Evolutionary conservation across 2,888 invertebrate genomes (phyloP), one percentile per base, ranked within the genome.

Genomic region (Leuctra nigra): DNA sequence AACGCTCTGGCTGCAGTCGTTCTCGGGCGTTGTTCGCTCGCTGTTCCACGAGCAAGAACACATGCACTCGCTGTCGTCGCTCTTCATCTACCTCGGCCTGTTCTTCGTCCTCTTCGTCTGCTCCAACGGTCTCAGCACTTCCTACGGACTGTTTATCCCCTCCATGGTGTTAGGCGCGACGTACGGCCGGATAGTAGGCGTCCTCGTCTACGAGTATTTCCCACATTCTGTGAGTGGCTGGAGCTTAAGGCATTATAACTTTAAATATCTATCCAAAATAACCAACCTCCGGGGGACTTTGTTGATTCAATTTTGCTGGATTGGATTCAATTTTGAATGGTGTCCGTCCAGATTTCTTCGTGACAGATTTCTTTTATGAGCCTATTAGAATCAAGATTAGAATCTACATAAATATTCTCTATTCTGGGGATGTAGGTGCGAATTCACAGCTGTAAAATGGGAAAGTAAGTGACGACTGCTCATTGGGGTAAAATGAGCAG

Each of bases 81-180:
- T 99, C 41, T 70, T 82, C 0, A 70, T 87, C 18, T 98, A 97
- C 72, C 87, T 91, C 22, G 61, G 85, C 0, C 78, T 87, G 59
- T 98, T 98, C 73, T 98, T 90, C 73, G 71, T 93, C 9, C 75
- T 99, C 61, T 89, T 96, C 0, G 83, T 86, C 52, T 87, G 90
- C 83, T 99, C 99, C 0, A 99, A 97, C 69, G 99, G 99, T 0
- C 75, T 97, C 36, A 85, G 90, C 2, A 91, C 97, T 14, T 96
- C 97, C 1, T 86, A 91, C 65, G 99, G 99, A 1, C 80, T 99
- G 47, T 99, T 99, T 72, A 98, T 99, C 71, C 99, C 99, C 0
- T 86, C 90, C 20, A 76, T 98, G 18, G 76, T 99, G 57, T 91
- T 92, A 1, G 99, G 99, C 2, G 96, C 98, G 2, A 94, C 96